Evolutionary conservation across 2,888 invertebrate species (phyloP).

Genomic region (Bombylius discolor): DNA sequence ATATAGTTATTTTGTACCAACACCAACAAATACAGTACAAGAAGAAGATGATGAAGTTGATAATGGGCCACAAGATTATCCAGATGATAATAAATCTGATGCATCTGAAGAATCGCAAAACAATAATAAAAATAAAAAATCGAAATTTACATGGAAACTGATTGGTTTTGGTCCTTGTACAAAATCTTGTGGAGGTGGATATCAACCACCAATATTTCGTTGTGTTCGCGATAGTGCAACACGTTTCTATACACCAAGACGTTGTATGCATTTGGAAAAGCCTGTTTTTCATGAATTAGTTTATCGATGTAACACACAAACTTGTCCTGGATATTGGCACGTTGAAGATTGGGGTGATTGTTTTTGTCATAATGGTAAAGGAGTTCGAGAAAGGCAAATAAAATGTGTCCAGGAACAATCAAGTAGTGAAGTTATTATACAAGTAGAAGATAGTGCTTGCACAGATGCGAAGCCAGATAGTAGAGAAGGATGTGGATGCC

Average conservation of each 20-base stretch:
- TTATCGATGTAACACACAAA: conserved; percentile 56
- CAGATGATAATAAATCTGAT: conserved; percentile 16
- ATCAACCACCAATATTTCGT: conserved; percentile 30
- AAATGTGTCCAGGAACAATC: conserved; percentile 45
- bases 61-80: conserved; percentile 19
- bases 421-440: conserved; percentile 28
- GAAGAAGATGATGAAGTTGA: conserved; percentile 26
- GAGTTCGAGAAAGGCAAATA: conserved; percentile 55
- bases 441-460: conserved; percentile 47
- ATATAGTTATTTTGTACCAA: conserved; percentile 72
- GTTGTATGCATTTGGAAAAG: conserved; percentile 48
- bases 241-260: conserved; percentile 49
- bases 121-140: conserved; percentile 26
- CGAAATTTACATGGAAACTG: conserved; percentile 57
- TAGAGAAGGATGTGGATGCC: conserved; percentile 35
- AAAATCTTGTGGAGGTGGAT: conserved; percentile 56
- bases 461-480: conserved; percentile 38
- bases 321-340: conserved; percentile 71
- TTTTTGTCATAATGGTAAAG: conserved; percentile 50
- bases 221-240: conserved; percentile 54
- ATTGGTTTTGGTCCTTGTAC: conserved; percentile 65
- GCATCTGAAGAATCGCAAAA: background rate
- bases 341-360: conserved; percentile 66
- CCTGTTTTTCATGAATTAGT: conserved; percentile 44
- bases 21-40: conserved; percentile 34